Percentiles rank a stretch among this genome's conserved stretches.
These are phyloP conservation scores for Trinectes maculatus DNA, from an alignment of 2,113 vertebrate genomes.

Conservation along the genomic window DNA sequence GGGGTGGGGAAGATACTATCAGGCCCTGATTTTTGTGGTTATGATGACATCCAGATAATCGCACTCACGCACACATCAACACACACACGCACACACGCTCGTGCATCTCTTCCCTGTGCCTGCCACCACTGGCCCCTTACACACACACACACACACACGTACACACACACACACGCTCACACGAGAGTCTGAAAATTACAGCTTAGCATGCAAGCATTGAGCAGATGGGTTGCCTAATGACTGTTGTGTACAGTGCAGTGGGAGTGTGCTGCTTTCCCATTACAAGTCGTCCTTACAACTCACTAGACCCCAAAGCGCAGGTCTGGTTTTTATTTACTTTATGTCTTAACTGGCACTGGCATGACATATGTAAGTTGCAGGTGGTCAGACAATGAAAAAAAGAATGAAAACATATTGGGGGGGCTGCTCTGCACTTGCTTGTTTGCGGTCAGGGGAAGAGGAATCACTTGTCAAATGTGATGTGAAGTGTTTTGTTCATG, in stretches of 20 bases:
- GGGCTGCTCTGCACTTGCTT: constrained; percentile 52
- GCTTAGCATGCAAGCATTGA: constrained; percentile 84
- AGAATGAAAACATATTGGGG: constrained; percentile 47
- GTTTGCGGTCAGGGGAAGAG: constrained; percentile 4
- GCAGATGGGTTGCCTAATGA: constrained; percentile 86
- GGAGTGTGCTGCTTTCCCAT: constrained; percentile 76
- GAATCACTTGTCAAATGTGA: constrained; percentile 34
- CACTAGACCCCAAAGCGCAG: constrained; percentile 61
- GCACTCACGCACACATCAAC: constrained; percentile 21
- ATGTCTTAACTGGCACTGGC: constrained; percentile 73
- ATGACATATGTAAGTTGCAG: constrained; percentile 71
- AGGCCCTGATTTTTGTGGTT: constrained; percentile 81
- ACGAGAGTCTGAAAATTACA: constrained; percentile 83
- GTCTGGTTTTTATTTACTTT: constrained; percentile 80
- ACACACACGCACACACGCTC: constrained; percentile 27
- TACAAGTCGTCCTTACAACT: constrained; percentile 63
- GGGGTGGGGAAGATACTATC: constrained; percentile 82
- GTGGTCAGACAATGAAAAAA: constrained; percentile 66
- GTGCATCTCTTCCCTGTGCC: constrained; percentile 51
- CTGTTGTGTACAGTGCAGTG: constrained; percentile 81
- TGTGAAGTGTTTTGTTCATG: constrained; percentile 17
- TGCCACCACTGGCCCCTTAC: constrained; percentile 49
- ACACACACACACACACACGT: constrained; percentile 67
- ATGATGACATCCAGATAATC: constrained; percentile 86
- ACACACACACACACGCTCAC: constrained; percentile 77